Percentiles rank a stretch among this genome's conserved stretches.
These are phyloP conservation scores for Mastomys natalensis DNA, from an alignment of 2,113 vertebrate genomes.

Conservation along the genomic window DNA sequence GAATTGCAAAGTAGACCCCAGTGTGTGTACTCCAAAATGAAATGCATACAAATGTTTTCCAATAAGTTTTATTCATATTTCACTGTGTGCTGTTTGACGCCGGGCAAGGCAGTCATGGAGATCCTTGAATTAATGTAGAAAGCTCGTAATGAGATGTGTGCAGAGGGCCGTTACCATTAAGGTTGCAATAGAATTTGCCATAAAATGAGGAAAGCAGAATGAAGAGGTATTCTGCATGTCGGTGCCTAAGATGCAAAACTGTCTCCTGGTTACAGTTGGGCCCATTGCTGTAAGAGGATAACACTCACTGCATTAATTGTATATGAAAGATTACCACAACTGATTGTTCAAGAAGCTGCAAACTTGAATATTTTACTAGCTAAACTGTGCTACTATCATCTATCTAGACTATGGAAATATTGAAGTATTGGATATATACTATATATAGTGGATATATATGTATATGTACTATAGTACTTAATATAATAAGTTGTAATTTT, in stretches of 20 bases:
- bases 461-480: not conserved
- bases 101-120: slow-evolving; percentile 37
- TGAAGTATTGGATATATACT: not conserved
- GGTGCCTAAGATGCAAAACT: slow-evolving; percentile 63
- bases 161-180: slow-evolving; percentile 72
- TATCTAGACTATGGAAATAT: slow-evolving; percentile 34
- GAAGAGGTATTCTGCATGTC: slow-evolving; percentile 72
- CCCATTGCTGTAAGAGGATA: slow-evolving; percentile 67
- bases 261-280: slow-evolving; percentile 76
- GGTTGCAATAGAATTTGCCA: slow-evolving; percentile 72
- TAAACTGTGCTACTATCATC: slow-evolving; percentile 56
- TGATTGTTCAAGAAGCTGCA: slow-evolving; percentile 41
- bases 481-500: slow-evolving; percentile 16
- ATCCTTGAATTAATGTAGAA: slow-evolving; percentile 59
- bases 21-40: slow-evolving; percentile 1
- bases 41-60: slow-evolving; percentile 53
- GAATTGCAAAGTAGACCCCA: slow-evolving; percentile 61
- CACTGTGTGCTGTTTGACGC: slow-evolving; percentile 31
- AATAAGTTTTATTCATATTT: slow-evolving; percentile 62
- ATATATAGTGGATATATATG: not conserved
- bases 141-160: slow-evolving; percentile 57
- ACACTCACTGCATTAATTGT: slow-evolving; percentile 47
- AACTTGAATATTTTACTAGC: slow-evolving; percentile 64
- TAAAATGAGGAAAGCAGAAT: slow-evolving; percentile 72
- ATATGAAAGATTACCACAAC: slow-evolving; percentile 60